These are phyloP conservation scores for Drosophila setosimentum DNA, from an alignment of 2,888 invertebrate species.

Conservation along the genomic window DNA sequence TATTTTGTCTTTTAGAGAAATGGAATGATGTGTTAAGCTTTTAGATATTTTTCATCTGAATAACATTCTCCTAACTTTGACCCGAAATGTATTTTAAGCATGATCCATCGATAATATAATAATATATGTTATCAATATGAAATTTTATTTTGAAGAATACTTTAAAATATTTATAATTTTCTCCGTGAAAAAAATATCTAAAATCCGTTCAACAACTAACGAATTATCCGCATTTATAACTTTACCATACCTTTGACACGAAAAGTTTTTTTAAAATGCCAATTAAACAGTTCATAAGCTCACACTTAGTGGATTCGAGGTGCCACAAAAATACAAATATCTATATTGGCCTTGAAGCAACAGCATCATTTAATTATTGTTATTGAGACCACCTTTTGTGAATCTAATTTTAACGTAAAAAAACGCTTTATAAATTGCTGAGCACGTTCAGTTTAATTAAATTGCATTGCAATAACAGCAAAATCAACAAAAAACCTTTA, in stretches of 20 bases:
- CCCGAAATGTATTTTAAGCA: background rate
- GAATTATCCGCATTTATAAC: background rate
- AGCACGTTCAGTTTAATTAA: slow-evolving; percentile 53
- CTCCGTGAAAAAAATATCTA: background rate
- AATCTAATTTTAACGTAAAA: slow-evolving; percentile 26
- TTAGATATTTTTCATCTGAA: no score
- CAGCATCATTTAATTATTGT: slow-evolving; percentile 4
- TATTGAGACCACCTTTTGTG: slow-evolving; percentile 10
- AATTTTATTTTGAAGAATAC: background rate
- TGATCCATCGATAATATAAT: background rate
- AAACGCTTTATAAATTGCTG: slow-evolving; percentile 19
- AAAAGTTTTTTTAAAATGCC: background rate
- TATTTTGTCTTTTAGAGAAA: no score
- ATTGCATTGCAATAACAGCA: slow-evolving; percentile 32
- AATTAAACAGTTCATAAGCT: slow-evolving; percentile 1
- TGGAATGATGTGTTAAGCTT: no score
- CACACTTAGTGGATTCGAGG: background rate
- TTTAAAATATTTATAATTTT: background rate
- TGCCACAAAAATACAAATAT: background rate
- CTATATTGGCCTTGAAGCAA: background rate
- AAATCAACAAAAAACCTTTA: slow-evolving; percentile 48
- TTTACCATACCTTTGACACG: background rate
- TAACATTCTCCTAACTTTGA: no score
- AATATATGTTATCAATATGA: background rate
- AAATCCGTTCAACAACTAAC: background rate